Base-by-base conservation (phyloP, 2,113 vertebrate genomes). In the Daboia siamensis region DNA sequence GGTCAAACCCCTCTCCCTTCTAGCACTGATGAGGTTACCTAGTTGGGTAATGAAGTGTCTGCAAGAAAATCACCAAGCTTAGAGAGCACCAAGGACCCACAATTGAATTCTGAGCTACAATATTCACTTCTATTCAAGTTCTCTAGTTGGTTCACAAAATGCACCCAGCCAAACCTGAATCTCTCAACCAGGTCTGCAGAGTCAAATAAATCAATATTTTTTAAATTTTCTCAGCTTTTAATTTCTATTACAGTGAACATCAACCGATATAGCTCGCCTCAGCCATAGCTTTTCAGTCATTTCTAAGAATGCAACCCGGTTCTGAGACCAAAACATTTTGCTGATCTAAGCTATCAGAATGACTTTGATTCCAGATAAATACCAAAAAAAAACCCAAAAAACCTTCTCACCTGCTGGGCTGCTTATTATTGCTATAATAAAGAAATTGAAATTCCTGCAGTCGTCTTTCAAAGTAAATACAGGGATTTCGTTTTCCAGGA, bases 401-500 rank as follows among this genome's bases (percentile, higher is more conserved):
- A 48, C 8, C 52, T 21, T 84, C 92, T 92, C 74, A 92, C 92
- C 74, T 61, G 21, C 23, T 6, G 2, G 3, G 6, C 1, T n/a
- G 3, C 61, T 51, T 51, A 23, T 51, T n/a, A 33, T 59, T 24
- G 88, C 88, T 5, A 92, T 21, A 61, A 92, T 29, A 12, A 90
- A 90, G 92, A 92, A 92, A 56, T 92, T 29, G 11, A 52, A 90
- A 61, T 26, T 3, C 5, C 0, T 54, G 92, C 92, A 92, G 21
- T 64, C 0, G 0, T 21, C 23, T 1, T 1, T 0, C 0, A 33
- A 21, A 52, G 1, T 44, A 52, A 92, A 90, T 11, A 90, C 0
- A 5, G 88, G 88, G 21, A 0, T 1, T 54, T 20, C 0, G 3
- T 48, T 5, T 2, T 39, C 2, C 69, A 0, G 1, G 4, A 1